Conservation (phyloP, 2,888 invertebrate genomes). For the Cephalotes varians region DNA sequence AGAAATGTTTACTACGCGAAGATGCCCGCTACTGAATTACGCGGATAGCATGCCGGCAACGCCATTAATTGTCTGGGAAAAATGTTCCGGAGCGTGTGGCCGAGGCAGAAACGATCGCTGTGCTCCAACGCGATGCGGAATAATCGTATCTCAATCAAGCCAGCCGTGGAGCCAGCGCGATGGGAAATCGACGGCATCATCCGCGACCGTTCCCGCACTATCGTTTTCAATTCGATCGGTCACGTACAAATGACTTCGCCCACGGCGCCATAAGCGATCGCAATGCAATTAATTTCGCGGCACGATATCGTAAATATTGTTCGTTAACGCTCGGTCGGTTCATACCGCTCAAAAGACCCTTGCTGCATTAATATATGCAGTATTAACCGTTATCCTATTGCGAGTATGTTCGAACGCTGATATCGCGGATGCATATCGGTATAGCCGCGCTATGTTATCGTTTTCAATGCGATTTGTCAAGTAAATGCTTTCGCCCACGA, state of each 20-base stretch:
- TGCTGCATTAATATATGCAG: constrained; percentile 19
- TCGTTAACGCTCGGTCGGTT: constrained; percentile 40
- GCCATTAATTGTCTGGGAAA: constrained; percentile 38
- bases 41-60: neutral
- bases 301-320: constrained; percentile 56
- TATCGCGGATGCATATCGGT: constrained; percentile 22
- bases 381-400: constrained; percentile 38
- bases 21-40: constrained; percentile 32
- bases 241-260: constrained; percentile 49
- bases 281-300: constrained; percentile 52
- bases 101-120: neutral
- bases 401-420: neutral
- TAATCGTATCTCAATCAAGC: constrained; percentile 30
- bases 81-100: constrained; percentile 2
- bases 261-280: constrained; percentile 6
- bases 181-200: constrained; percentile 18
- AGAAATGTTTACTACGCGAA: neutral
- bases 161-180: neutral
- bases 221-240: constrained; percentile 46
- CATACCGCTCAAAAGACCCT: constrained; percentile 20
- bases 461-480: constrained; percentile 46
- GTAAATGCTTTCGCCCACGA: constrained; percentile 39
- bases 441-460: constrained; percentile 27
- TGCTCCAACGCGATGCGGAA: neutral
- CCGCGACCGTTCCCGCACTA: constrained; percentile 30